Percentiles rank a stretch among this genome's conserved stretches.
phyloP scores from a whole-genome alignment of 2,888 invertebrate genomes.

The Meandrusa payeni region DNA sequence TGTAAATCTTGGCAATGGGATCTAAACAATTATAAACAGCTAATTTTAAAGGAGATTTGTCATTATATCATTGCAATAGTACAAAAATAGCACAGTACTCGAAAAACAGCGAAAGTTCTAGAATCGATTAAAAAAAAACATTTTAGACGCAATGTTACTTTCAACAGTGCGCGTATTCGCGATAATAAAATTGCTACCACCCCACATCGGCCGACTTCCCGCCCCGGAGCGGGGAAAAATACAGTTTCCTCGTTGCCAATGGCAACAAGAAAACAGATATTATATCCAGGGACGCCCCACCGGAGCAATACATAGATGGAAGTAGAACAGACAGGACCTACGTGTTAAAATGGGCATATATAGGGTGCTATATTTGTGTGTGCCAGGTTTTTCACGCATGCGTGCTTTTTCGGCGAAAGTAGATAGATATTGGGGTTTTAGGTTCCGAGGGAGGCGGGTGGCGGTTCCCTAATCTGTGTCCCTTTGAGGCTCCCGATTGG shows the following conservation, averaged over 20 bases:
- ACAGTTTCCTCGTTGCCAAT: constrained; percentile 64
- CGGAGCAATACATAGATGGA: constrained; percentile 42
- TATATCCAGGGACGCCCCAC: constrained; percentile 55
- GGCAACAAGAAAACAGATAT: constrained; percentile 67
- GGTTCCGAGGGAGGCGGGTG: constrained; percentile 52
- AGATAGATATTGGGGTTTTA: constrained; percentile 76
- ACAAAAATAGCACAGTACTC: constrained; percentile 12
- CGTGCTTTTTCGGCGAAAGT: constrained; percentile 71
- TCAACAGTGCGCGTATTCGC: constrained; percentile 27
- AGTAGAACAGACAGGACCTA: constrained; percentile 34
- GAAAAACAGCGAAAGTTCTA: constrained; percentile 7
- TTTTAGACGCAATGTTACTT: constrained; percentile 17
- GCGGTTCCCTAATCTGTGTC: constrained; percentile 72
- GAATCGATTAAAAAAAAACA: constrained; percentile 27
- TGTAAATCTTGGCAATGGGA: too few relatives aligned
- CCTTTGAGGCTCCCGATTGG: constrained; percentile 77
- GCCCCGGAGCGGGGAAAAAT: constrained; percentile 51
- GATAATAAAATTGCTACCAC: constrained; percentile 39
- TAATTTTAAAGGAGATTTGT: too few relatives aligned
- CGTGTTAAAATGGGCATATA: constrained; percentile 62
- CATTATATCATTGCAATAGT: too few relatives aligned
- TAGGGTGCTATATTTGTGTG: constrained; percentile 57
- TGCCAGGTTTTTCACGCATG: constrained; percentile 75
- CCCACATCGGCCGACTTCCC: constrained; percentile 30
- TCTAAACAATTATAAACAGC: too few relatives aligned